Base-by-base conservation (phyloP, 2,113 vertebrate species). In the Australoheros scitulus region DNA sequence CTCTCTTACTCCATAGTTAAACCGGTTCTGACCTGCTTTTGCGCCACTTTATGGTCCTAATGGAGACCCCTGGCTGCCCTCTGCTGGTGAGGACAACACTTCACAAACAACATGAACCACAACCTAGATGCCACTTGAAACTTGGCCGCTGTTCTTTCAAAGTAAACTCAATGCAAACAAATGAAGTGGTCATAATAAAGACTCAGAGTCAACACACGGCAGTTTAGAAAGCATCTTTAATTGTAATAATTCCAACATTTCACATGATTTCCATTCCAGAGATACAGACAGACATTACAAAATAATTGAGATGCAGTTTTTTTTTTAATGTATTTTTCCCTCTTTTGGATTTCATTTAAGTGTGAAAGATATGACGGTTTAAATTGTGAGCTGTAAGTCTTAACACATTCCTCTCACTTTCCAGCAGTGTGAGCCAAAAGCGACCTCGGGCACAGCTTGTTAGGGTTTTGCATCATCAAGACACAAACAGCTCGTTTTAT, bases 351-450 rank as follows among this genome's bases (percentile, higher is more conserved):
- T 76, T 80, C 65, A 43, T 82, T 87, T 83, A 90, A 87, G 83
- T 88, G 86, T 34, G 70, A 89, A 83, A 87, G 47, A 89, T 34
- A 78, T 86, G 75, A 79, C 77, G 50, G 24, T 87, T 87, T 84
- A 47, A 85, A 58, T 20, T 77, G 52, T 84, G 86, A 89, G 89
- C 84, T 2, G 64, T 90, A 80, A 89, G 85, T 84, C 43, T 64
- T 76, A 83, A 91, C 86, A 90, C 50, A 80, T 89, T 94, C 89
- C 92, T 95, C 94, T 94, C 94, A 95, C 95, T 95, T 95, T 93
- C 94, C 93, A 94, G 94, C 94, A 95, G 95, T 94, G 93, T 92
- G 94, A 94, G 94, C 92, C 80, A 87, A 93, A 94, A 94, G 93
- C 91, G 61, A 89, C 87, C 57, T 64, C 18, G 86, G 92, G 92